These are phyloP conservation scores for Callimorpha dominula DNA, from an alignment of 2,888 invertebrate genomes.

Conservation along the genomic window DNA sequence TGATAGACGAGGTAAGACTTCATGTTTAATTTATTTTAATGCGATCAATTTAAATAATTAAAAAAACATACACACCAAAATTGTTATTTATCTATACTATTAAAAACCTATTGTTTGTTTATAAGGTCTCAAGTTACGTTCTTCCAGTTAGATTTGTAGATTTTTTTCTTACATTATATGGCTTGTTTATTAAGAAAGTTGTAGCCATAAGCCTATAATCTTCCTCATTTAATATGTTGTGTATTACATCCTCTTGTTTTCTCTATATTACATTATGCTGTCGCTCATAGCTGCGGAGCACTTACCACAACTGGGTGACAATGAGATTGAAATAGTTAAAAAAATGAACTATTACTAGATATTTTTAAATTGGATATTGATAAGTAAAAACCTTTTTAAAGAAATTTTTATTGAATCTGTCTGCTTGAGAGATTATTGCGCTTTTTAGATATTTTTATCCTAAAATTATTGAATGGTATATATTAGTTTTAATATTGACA, in stretches of 20 bases:
- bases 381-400: not conserved
- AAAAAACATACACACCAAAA: not conserved
- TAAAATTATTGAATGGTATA: slow-evolving; percentile 24
- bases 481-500: slow-evolving; percentile 51
- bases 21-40: not conserved
- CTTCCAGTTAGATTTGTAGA: not conserved
- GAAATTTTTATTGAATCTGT: too few relatives aligned
- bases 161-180: not conserved
- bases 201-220: too few relatives aligned
- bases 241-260: not conserved
- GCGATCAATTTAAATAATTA: not conserved
- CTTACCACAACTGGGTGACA: too few relatives aligned
- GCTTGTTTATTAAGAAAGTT: not conserved
- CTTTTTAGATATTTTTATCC: slow-evolving; percentile 10
- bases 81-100: too few relatives aligned
- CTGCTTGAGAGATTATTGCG: not conserved
- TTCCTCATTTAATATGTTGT: not conserved
- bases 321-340: too few relatives aligned
- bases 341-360: too few relatives aligned
- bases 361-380: too few relatives aligned
- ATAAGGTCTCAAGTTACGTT: too few relatives aligned
- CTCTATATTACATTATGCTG: too few relatives aligned
- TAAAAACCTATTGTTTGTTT: too few relatives aligned
- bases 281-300: not conserved
- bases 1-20: slow-evolving; percentile 2